Percentiles rank a stretch among this genome's conserved stretches.
Evolutionary conservation across 2,113 vertebrate species (phyloP).

Genomic region (Catharus bicknelli): DNA sequence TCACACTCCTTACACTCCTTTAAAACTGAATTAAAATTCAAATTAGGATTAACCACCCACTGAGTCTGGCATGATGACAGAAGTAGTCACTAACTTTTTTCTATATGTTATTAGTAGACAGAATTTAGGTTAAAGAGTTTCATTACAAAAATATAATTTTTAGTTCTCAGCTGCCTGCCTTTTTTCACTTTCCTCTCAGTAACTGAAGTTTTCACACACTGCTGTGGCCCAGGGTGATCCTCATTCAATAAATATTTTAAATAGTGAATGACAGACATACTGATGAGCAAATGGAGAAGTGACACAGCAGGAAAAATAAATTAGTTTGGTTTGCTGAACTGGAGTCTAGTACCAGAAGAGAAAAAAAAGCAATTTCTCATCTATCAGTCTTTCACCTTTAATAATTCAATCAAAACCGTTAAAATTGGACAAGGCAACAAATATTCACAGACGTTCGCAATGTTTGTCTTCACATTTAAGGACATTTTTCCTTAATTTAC

Average conservation of each 20-base stretch:
- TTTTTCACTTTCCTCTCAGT: background rate
- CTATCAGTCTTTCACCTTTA: background rate
- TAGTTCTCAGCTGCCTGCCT: background rate
- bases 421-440: background rate
- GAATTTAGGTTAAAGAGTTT: constrained; percentile 27
- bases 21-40: constrained; percentile 54
- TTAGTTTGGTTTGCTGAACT: background rate
- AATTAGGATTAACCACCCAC: constrained; percentile 46
- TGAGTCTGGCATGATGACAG: background rate
- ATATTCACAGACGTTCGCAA: background rate
- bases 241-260: background rate
- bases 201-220: background rate
- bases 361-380: background rate
- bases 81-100: constrained; percentile 9
- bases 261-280: background rate
- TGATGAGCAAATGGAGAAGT: background rate
- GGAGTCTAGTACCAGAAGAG: background rate
- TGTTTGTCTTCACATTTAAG: background rate
- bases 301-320: background rate
- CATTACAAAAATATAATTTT: background rate
- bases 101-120: background rate
- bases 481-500: background rate
- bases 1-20: constrained; percentile 5
- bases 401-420: background rate
- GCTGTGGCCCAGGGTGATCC: background rate